Percentiles rank a stretch among this genome's conserved stretches.
Conservation (phyloP, 1,140 invertebrate species). For the Halesus radiatus region DNA sequence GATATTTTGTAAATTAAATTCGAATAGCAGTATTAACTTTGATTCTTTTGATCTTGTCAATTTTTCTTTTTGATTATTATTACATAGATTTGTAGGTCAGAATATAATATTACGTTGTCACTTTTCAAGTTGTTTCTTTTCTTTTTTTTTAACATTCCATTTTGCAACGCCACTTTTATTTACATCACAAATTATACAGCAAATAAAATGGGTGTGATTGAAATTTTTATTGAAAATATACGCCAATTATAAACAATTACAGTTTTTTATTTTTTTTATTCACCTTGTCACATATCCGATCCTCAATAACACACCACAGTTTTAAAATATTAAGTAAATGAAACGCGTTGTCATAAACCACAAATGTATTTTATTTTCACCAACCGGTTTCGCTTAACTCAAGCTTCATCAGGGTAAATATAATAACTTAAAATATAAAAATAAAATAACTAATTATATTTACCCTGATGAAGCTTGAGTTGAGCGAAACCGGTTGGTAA, state of each 20-base stretch:
- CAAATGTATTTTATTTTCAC: no score
- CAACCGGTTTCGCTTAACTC: no score
- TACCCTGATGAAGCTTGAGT: no score
- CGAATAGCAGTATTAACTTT: slow-evolving; percentile 13
- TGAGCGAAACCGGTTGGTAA: no score
- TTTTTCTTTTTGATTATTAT: slow-evolving; percentile 1
- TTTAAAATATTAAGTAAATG: no score
- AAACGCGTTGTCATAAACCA: no score
- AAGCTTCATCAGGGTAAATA: no score
- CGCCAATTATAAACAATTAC: background rate
- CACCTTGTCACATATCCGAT: no score
- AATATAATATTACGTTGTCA: background rate
- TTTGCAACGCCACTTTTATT: slow-evolving; percentile 18
- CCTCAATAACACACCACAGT: no score
- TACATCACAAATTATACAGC: slow-evolving; percentile 21
- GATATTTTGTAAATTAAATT: slow-evolving; percentile 32
- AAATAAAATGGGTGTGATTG: slow-evolving; percentile 28
- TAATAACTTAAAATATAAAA: no score
- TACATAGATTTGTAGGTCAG: slow-evolving; percentile 8
- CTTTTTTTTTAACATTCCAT: slow-evolving; percentile 32
- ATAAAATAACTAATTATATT: no score
- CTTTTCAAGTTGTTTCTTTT: slow-evolving; percentile 3
- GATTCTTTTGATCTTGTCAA: slow-evolving; percentile 1
- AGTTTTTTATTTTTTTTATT: no score
- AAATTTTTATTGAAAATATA: slow-evolving; percentile 36